phyloP scores from a whole-genome alignment of 2,797 vertebrate species.

The Enteromius viviparus region DNA sequence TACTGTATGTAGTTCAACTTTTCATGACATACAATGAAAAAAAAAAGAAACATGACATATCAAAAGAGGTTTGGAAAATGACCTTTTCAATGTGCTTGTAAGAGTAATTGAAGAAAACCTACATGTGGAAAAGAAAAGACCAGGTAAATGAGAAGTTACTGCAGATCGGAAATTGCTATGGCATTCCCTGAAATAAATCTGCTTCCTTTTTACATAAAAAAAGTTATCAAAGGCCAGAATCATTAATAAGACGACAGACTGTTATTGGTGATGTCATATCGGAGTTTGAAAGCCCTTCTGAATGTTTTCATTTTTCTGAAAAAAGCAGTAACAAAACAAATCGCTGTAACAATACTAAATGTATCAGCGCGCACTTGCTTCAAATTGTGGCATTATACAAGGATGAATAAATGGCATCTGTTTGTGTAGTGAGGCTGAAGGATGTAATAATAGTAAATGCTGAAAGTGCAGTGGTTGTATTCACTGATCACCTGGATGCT shows the following conservation, averaged over 20 bases:
- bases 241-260: not conserved
- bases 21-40: not conserved
- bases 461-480: slow-evolving; percentile 12
- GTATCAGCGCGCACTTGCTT: not conserved
- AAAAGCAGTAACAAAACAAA: not conserved
- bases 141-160: not conserved
- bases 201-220: not conserved
- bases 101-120: slow-evolving; percentile 16
- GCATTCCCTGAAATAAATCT: slow-evolving; percentile 25
- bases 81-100: not conserved
- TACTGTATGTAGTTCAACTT: not conserved
- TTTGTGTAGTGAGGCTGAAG: slow-evolving; percentile 4
- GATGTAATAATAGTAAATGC: slow-evolving; percentile 14
- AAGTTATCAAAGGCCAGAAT: not conserved
- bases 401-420: slow-evolving; percentile 10
- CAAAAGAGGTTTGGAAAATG: too few relatives aligned
- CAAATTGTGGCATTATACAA: not conserved
- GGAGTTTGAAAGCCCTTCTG: not conserved
- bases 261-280: not conserved
- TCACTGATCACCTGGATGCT: slow-evolving; percentile 14
- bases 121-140: not conserved
- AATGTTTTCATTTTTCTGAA: not conserved
- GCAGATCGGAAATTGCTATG: slow-evolving; percentile 28
- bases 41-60: not conserved
- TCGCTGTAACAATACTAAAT: not conserved